A percentile compares a stretch with the other conserved stretches of the same genome.
Conservation (phyloP, 2,113 vertebrate species). For the Sinocyclocheilus rhinocerous region DNA sequence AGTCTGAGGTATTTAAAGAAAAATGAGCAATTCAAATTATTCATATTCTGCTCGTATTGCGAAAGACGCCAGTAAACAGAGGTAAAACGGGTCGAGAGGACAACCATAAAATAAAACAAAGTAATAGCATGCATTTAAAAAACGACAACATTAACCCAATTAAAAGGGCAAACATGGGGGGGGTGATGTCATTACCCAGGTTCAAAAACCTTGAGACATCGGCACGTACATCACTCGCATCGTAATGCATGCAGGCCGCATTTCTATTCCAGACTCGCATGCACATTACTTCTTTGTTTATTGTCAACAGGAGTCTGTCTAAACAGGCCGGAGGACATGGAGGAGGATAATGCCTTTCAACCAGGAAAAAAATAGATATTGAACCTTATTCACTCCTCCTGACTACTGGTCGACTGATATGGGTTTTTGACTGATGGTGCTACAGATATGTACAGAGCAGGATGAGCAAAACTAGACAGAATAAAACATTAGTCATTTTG, state of each 20-base stretch:
- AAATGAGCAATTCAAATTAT: not conserved
- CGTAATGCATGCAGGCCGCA: not conserved
- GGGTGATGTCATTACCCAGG: not conserved
- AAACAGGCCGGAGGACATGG: not conserved
- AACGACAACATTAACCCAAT: not conserved
- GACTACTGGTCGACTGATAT: not conserved
- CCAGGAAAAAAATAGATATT: not conserved
- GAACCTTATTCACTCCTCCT: not conserved
- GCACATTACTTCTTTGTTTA: slow-evolving; percentile 11
- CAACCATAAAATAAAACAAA: not conserved
- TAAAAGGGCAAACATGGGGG: not conserved
- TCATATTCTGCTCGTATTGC: slow-evolving; percentile 23
- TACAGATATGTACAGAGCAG: not conserved
- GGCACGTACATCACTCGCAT: not conserved
- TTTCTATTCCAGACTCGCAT: not conserved
- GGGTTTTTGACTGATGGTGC: not conserved
- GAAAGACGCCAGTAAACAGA: not conserved
- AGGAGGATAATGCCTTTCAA: not conserved
- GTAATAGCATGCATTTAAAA: not conserved
- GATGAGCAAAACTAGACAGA: not conserved
- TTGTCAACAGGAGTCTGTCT: not conserved
- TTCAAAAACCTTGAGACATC: not conserved
- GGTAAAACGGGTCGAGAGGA: not conserved
- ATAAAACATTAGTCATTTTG: not conserved
- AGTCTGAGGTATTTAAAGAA: slow-evolving; percentile 7